These are phyloP conservation scores for Lichenostomus cassidix DNA, from an alignment of 2,113 vertebrate species.

Conservation along the genomic window DNA sequence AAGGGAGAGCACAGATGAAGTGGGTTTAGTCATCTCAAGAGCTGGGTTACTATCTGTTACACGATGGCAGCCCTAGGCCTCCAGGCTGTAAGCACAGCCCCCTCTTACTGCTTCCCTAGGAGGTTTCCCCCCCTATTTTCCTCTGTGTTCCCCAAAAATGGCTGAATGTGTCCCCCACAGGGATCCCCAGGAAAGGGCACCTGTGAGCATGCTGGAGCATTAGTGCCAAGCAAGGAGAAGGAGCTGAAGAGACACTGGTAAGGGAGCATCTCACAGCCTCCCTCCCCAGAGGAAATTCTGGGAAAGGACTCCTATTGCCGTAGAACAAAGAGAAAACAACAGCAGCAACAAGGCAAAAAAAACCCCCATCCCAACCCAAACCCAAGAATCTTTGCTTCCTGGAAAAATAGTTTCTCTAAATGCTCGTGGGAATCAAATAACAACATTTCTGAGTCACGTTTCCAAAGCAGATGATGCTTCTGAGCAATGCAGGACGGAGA, in stretches of 20 bases:
- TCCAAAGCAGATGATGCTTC: slow-evolving; percentile 63
- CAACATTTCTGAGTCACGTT: slow-evolving; percentile 66
- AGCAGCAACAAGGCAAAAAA: neutral
- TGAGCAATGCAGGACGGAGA: slow-evolving; percentile 8
- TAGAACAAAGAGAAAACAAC: slow-evolving; percentile 25
- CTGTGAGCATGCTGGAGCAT: neutral
- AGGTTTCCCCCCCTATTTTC: neutral
- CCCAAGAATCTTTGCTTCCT: slow-evolving; percentile 53
- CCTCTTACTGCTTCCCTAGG: neutral
- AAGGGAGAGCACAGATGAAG: neutral
- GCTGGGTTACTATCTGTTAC: neutral
- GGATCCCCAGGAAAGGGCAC: neutral
- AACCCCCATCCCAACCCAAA: neutral
- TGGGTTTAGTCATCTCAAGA: neutral
- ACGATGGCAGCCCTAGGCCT: neutral
- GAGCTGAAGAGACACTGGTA: neutral
- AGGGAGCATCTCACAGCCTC: neutral
- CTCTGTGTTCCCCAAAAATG: neutral
- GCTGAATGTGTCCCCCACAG: neutral
- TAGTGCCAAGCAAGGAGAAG: rapidly evolving
- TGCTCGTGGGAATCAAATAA: slow-evolving; percentile 48
- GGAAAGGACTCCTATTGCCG: neutral
- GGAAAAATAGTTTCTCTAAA: slow-evolving; percentile 61
- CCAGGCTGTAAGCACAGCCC: neutral
- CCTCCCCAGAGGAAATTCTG: neutral